These are phyloP conservation scores for Leptopilina drosophilae DNA, from an alignment of 2,888 invertebrate species.

Conservation along the genomic window DNA sequence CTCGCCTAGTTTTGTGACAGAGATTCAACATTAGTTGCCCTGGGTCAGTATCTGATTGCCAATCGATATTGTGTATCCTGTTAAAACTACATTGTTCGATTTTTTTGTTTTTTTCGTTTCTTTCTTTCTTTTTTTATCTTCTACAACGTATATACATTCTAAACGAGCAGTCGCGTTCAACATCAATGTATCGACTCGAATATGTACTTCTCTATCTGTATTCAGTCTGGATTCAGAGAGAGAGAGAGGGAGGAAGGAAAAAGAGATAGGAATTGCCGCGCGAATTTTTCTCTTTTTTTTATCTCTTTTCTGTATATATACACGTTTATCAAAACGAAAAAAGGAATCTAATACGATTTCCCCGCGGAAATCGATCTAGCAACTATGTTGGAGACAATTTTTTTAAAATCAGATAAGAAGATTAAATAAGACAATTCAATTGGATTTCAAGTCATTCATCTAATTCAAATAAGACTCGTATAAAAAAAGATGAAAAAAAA, in stretches of 20 bases:
- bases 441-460: not conserved
- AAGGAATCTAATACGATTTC: constrained; percentile 24
- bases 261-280: not conserved
- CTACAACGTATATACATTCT: constrained; percentile 14
- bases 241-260: not conserved
- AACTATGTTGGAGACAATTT: not conserved
- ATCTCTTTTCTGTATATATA: too few relatives aligned
- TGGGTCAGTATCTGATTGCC: constrained; percentile 46
- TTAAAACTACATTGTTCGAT: constrained; percentile 46
- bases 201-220: constrained; percentile 33
- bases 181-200: constrained; percentile 40
- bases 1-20: constrained; percentile 11
- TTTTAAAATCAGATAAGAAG: not conserved
- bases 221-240: not conserved
- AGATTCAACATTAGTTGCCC: constrained; percentile 43
- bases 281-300: not conserved
- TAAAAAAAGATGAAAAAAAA: too few relatives aligned
- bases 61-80: constrained; percentile 49
- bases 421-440: not conserved
- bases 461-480: not conserved
- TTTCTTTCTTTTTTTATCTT: constrained; percentile 47
- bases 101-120: constrained; percentile 32
- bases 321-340: constrained; percentile 31
- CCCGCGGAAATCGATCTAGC: constrained; percentile 2
- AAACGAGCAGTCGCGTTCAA: constrained; percentile 37